phyloP scores from a whole-genome alignment of 2,113 vertebrate species.

The Aspiorhynchus laticeps region DNA sequence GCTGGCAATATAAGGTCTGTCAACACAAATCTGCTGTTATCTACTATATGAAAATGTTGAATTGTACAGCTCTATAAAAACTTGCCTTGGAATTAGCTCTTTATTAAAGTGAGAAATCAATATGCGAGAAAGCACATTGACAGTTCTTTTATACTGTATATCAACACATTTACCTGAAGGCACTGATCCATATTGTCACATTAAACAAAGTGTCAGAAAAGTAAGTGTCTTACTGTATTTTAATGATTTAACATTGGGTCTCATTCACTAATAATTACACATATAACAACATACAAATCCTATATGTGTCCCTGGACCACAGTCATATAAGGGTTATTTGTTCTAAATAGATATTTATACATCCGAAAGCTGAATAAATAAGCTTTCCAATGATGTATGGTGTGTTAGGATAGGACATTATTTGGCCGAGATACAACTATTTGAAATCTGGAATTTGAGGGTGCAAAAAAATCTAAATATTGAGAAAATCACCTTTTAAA shows the following conservation, averaged over 20 bases:
- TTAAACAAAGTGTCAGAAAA: background rate
- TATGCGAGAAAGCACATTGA: background rate
- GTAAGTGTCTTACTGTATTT: background rate
- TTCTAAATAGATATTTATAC: no score
- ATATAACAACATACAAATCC: background rate
- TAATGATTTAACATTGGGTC: background rate
- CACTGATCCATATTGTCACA: background rate
- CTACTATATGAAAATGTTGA: background rate
- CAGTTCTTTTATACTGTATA: background rate
- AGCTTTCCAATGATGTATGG: no score
- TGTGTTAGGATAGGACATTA: no score
- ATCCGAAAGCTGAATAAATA: no score
- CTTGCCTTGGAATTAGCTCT: background rate
- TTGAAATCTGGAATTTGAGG: no score
- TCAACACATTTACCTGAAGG: background rate
- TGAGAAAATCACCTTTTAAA: no score
- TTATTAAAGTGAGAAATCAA: background rate
- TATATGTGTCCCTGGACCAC: no score
- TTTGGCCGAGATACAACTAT: no score
- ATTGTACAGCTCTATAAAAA: background rate
- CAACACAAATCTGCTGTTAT: background rate
- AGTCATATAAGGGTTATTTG: no score
- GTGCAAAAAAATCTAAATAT: no score
- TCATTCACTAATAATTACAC: background rate
- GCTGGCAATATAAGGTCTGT: background rate